Evolutionary conservation across 2,113 vertebrate genomes (phyloP).

Genomic region (Alouatta palliata): DNA sequence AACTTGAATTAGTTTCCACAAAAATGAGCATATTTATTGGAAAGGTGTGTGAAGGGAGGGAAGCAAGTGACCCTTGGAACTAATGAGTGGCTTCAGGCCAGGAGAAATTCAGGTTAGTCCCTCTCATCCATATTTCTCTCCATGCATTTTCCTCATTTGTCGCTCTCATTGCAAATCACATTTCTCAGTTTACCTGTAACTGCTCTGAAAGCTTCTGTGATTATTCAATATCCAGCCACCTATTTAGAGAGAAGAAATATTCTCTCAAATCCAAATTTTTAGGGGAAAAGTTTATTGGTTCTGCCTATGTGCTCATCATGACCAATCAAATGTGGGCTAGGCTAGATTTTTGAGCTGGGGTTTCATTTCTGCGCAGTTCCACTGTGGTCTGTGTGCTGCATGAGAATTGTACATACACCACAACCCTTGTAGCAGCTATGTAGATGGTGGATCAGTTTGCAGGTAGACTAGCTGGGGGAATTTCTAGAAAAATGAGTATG

Average conservation of each 20-base stretch:
- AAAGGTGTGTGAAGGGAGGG: background rate
- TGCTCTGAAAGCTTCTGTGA: background rate
- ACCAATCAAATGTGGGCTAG: background rate
- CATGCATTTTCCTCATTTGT: background rate
- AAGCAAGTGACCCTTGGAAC: background rate
- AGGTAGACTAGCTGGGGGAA: background rate
- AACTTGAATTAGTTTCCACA: background rate
- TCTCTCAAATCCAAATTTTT: background rate
- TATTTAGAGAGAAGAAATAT: background rate
- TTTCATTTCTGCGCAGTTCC: background rate
- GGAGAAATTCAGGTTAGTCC: background rate
- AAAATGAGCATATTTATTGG: background rate
- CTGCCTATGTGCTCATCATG: background rate
- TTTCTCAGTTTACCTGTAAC: background rate
- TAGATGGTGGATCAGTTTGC: background rate
- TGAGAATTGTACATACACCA: background rate
- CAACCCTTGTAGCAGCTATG: background rate
- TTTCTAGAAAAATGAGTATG: background rate
- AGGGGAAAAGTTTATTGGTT: background rate
- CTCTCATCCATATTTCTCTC: background rate
- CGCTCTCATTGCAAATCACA: background rate
- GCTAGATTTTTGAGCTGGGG: background rate
- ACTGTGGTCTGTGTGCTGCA: background rate
- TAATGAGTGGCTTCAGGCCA: background rate
- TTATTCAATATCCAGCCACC: background rate